Conservation (phyloP, 2,888 invertebrate genomes). For the Ochropleura plecta region DNA sequence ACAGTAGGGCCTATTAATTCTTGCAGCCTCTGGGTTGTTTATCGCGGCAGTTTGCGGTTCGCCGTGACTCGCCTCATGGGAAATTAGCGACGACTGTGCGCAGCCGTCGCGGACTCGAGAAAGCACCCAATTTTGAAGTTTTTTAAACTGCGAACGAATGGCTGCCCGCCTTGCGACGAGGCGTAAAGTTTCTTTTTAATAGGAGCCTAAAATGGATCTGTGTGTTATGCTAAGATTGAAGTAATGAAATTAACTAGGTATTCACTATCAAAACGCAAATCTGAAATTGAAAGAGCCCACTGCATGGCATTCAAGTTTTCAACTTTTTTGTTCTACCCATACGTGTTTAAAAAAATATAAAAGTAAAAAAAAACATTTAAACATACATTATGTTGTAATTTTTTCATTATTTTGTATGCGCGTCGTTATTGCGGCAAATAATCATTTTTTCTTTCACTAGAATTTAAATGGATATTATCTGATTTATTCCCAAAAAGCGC, state of each 20-base stretch:
- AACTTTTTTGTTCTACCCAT: no score
- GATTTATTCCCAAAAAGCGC: constrained; percentile 13
- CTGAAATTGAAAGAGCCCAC: neutral
- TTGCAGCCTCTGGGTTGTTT: constrained; percentile 73
- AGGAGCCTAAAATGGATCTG: constrained; percentile 59
- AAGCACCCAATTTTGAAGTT: constrained; percentile 80
- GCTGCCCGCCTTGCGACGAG: constrained; percentile 48
- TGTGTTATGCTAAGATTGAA: constrained; percentile 7
- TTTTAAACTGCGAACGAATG: constrained; percentile 74
- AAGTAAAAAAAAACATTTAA: no score
- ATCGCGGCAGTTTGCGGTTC: constrained; percentile 76
- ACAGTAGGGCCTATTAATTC: constrained; percentile 64
- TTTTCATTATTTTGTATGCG: no score
- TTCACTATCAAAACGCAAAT: neutral
- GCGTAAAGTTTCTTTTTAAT: constrained; percentile 75
- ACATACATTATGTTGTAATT: no score
- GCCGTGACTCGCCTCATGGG: constrained; percentile 77
- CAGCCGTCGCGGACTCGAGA: constrained; percentile 69
- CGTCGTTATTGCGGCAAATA: no score
- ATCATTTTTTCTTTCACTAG: no score
- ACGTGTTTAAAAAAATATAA: no score
- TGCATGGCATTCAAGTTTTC: no score
- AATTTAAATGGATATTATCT: neutral
- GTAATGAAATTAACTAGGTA: neutral
- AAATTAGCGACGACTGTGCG: constrained; percentile 77